These are phyloP conservation scores for Paradoxurus hermaphroditus DNA, from an alignment of 2,113 vertebrate species.

Conservation along the genomic window DNA sequence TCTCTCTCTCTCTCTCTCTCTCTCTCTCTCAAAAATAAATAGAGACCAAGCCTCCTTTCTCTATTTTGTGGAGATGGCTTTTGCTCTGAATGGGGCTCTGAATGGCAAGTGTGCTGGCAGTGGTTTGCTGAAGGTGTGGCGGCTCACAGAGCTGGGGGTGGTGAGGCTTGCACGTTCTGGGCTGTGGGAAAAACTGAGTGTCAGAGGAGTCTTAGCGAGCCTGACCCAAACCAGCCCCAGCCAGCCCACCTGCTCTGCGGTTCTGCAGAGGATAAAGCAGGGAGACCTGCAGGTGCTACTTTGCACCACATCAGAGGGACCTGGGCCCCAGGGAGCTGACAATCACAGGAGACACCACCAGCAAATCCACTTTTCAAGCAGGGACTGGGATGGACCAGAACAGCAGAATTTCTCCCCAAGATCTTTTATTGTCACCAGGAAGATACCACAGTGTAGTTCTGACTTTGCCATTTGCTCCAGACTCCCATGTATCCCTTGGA, in stretches of 20 bases:
- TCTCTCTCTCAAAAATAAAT: too few species aligned
- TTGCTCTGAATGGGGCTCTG: neutral
- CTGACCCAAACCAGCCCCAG: neutral
- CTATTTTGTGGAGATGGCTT: neutral
- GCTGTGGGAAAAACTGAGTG: neutral
- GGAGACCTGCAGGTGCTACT: neutral
- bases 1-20: too few species aligned
- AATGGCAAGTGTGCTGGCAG: neutral
- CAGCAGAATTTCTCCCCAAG: neutral
- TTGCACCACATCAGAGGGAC: neutral
- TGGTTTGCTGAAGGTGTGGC: too few species aligned
- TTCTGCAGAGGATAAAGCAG: neutral
- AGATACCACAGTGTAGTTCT: neutral
- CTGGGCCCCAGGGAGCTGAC: neutral
- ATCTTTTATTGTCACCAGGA: neutral
- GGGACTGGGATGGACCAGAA: neutral
- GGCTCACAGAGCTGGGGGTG: neutral
- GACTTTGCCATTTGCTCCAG: neutral
- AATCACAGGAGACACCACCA: neutral
- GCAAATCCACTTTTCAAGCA: neutral
- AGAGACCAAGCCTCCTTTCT: neutral
- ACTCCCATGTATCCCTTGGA: too few species aligned
- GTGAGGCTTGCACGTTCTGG: neutral
- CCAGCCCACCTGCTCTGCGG: neutral
- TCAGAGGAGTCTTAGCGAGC: neutral